A percentile compares a stretch with the other conserved stretches of the same genome.
Conservation (phyloP, 1,140 invertebrate genomes). For the Euwallacea fornicatus region DNA sequence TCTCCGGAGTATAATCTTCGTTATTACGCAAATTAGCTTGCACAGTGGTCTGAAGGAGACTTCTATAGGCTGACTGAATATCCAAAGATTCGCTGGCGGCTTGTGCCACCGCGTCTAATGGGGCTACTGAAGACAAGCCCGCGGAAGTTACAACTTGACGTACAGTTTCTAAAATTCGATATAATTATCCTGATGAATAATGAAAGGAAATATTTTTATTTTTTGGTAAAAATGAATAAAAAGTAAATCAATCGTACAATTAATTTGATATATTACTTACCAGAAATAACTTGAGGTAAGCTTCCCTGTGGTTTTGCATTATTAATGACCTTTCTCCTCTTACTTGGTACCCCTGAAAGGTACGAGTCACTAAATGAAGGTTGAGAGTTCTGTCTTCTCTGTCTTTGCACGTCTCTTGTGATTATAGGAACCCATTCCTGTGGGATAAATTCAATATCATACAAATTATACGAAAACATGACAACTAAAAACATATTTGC, state of each 20-base stretch:
- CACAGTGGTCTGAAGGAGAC: constrained; percentile 54
- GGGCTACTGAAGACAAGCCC: constrained; percentile 56
- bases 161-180: constrained; percentile 54
- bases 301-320: constrained; percentile 54
- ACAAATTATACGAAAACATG: neutral
- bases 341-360: constrained; percentile 76
- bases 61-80: constrained; percentile 56
- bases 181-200: too few relatives aligned
- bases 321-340: constrained; percentile 72
- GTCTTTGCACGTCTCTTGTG: constrained; percentile 68
- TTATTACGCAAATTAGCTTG: constrained; percentile 54
- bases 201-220: too few relatives aligned
- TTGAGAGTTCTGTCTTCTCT: constrained; percentile 59
- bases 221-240: too few relatives aligned
- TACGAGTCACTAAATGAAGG: constrained; percentile 80
- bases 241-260: neutral
- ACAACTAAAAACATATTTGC: constrained; percentile 44
- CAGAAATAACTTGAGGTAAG: constrained; percentile 52
- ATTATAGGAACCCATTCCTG: constrained; percentile 85
- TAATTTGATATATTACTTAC: constrained; percentile 33
- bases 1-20: constrained; percentile 57
- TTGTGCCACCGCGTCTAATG: constrained; percentile 52
- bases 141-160: constrained; percentile 57
- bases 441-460: constrained; percentile 15
- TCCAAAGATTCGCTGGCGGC: constrained; percentile 51